Base-by-base conservation (phyloP, 2,113 vertebrate species). In the Nothocercus nigrocapillus region DNA sequence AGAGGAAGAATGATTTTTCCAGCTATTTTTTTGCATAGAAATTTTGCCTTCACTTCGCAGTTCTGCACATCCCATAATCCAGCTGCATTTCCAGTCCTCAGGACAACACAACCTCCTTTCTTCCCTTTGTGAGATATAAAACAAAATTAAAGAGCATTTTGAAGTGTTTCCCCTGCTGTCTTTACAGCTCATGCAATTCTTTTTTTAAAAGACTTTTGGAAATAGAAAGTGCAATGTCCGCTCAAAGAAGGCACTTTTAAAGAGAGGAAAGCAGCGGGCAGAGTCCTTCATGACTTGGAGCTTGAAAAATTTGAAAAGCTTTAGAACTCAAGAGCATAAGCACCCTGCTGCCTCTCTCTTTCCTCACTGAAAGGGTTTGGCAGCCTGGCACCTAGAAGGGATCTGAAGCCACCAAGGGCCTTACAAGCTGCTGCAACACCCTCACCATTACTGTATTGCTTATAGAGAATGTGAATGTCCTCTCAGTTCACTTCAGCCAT, bases 51-150 rank as follows among this genome's bases (percentile, higher is more conserved):
- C 75, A 95, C 97, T 64, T 95, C 94, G 95, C 99, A 99, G 84
- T 93, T 97, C 69, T 98, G 89, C 53, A 99, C 97, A 87, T 99
- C 98, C 99, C 99, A 99, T 70, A 99, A 95, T 94, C 99, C 99
- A 38, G 98, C 99, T 88, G 97, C 97, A 56, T 89, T 85, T 44
- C 99, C 99, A 51, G 99, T 99, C 88, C 94, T 98, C 97, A 99
- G 98, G n/a, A 98, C 98, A 63, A 99, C 98, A 54, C 99, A 99
- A 49, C 99, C 98, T 5, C 98, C 92, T 82, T 97, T 96, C 68
- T 98, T 98, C 70, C 98, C 99, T 99, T 94, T 72, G 27, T 21
- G 44, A 92, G 53, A 92, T 19, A 77, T 13, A 74, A 88, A 92
- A 88, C 6, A 66, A 81, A 68, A 11, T 54, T 70, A 44, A 88